A percentile compares a stretch with the other conserved stretches of the same genome.
Conservation (phyloP, 1,140 invertebrate species). For the Drusus annulatus region DNA sequence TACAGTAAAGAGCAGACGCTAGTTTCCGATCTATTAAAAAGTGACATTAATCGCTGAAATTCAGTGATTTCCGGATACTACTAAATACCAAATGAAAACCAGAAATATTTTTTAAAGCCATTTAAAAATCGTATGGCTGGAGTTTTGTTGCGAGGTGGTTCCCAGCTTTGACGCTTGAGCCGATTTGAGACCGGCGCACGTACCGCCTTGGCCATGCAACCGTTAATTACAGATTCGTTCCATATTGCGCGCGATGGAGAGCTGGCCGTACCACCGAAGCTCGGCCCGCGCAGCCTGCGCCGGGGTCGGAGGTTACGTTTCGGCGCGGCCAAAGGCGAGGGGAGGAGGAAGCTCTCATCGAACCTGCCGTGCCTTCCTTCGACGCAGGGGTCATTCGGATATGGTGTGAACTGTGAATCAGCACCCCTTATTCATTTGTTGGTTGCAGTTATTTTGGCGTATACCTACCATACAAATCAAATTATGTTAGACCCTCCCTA, state of each 20-base stretch:
- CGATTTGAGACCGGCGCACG: slow-evolving; percentile 46
- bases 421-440: not conserved
- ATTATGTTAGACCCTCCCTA: too few species aligned
- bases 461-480: too few species aligned
- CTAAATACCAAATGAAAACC: too few species aligned
- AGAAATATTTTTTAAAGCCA: too few species aligned
- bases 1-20: too few species aligned
- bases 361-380: not conserved
- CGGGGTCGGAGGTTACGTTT: slow-evolving; percentile 56
- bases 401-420: not conserved
- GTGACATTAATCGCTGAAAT: too few species aligned
- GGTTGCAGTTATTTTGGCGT: too few species aligned
- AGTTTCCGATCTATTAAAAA: too few species aligned
- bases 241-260: slow-evolving; percentile 58
- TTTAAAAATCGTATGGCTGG: too few species aligned
- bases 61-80: too few species aligned
- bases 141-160: not conserved
- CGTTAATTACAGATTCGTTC: slow-evolving; percentile 59
- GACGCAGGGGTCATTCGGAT: not conserved
- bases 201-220: slow-evolving; percentile 48
- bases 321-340: slow-evolving; percentile 46
- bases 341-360: slow-evolving; percentile 15
- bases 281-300: slow-evolving; percentile 7
- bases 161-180: slow-evolving; percentile 8
- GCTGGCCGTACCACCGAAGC: not conserved